Base-by-base conservation (phyloP, 2,888 invertebrate genomes). In the Pammene fasciana region DNA sequence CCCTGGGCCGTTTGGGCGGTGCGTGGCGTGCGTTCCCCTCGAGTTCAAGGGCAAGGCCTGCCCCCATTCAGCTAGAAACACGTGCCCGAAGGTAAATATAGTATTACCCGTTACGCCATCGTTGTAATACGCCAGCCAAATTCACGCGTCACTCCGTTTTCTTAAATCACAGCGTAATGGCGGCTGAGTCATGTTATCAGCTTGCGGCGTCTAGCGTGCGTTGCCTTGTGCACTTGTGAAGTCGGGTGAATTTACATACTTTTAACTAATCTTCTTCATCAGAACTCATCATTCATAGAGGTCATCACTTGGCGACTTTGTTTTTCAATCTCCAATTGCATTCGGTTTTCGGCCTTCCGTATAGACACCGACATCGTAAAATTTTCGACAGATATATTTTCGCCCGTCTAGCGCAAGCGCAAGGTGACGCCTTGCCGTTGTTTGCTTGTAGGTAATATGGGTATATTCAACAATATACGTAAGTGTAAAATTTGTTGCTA, bases 51-150 rank as follows among this genome's bases (percentile, higher is more conserved):
- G 78, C 88, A 90, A 88, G 87, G 87, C 81, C 83, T 84, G 88
- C 79, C 85, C 89, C 87, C 91, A 92, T 92, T 92, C 89, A 92
- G 81, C 79, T 84, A 85, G 76, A 84, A 87, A 86, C 92, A 92
- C 92, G 92, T 91, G 92, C 86, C 88, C 83, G 82, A 88, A 90
- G 89, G 90, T 92, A 92, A 92, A 92, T 90, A 91, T 90, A 89
- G 89, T 89, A 89, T 80, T 81, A 77, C 77, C 77, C 76, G 86
- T 88, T 87, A 87, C 87, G 85, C 83, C 82, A 84, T 79, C 80
- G 78, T 78, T 79, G 85, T 84, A 83, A 84, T 81, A 77, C 79
- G 75, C 75, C 75, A 76, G 78, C 76, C 78, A 76, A 81, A 78
- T 77, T 57, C 61, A 57, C 62, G 46, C 57, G 68, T 67, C 67